These are phyloP conservation scores for Hemithea aestivaria DNA, from an alignment of 2,888 invertebrate genomes.

Conservation along the genomic window DNA sequence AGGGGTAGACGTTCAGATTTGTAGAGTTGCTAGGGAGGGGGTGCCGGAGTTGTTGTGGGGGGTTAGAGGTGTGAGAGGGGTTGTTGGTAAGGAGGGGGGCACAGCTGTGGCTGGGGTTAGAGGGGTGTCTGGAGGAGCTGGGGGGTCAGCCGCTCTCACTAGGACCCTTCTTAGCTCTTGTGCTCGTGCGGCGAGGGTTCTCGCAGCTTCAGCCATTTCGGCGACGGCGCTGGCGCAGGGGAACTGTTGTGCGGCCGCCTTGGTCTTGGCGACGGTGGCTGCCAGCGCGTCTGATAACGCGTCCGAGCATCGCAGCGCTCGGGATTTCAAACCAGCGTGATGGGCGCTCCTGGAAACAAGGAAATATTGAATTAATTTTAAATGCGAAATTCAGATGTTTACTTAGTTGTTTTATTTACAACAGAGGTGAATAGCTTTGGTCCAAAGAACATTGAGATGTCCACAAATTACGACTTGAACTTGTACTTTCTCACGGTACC, in stretches of 20 bases:
- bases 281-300: slow-evolving; percentile 89
- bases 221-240: slow-evolving; percentile 94
- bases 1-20: slow-evolving; percentile 44
- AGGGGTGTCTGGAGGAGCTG: slow-evolving; percentile 43
- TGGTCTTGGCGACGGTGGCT: slow-evolving; percentile 91
- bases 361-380: not conserved
- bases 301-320: slow-evolving; percentile 87
- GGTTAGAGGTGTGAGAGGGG: slow-evolving; percentile 61
- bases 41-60: slow-evolving; percentile 47
- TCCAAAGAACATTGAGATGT: too few species aligned
- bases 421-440: too few species aligned
- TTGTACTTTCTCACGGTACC: too few species aligned
- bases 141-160: slow-evolving; percentile 82
- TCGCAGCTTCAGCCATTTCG: slow-evolving; percentile 95
- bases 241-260: slow-evolving; percentile 94
- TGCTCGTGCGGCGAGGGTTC: slow-evolving; percentile 90
- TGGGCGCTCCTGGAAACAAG: slow-evolving; percentile 82
- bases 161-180: slow-evolving; percentile 87
- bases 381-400: not conserved
- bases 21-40: slow-evolving; percentile 56
- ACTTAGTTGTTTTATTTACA: too few species aligned
- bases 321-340: slow-evolving; percentile 84
- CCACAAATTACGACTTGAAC: too few species aligned
- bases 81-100: slow-evolving; percentile 51
- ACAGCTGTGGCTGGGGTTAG: slow-evolving; percentile 55